Evolutionary conservation across 2,888 invertebrate genomes (phyloP).

Genomic region (Trissoscelio sp.): DNA sequence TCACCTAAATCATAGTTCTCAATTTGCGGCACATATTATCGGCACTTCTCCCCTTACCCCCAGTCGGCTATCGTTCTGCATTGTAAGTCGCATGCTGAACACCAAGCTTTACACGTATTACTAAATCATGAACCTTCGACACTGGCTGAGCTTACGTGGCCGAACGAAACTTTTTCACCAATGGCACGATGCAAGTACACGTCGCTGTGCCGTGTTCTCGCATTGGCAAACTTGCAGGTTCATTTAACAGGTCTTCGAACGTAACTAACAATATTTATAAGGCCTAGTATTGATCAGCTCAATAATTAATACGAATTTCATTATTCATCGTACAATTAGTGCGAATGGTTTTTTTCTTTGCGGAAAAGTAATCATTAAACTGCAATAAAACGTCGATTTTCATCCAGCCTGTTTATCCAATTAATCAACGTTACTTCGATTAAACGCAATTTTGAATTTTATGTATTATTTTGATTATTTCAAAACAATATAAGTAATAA

Average conservation of each 20-base stretch:
- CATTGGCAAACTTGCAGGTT: slow-evolving; percentile 41
- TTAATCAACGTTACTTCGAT: no score
- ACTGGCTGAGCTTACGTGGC: slow-evolving; percentile 69
- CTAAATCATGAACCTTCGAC: slow-evolving; percentile 70
- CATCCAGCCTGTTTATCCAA: no score
- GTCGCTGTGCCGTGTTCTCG: slow-evolving; percentile 15
- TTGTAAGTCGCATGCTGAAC: slow-evolving; percentile 69
- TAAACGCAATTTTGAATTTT: no score
- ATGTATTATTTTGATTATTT: no score
- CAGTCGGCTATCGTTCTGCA: slow-evolving; percentile 55
- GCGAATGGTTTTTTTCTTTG: neutral
- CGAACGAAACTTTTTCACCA: slow-evolving; percentile 67
- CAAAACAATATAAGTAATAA: no score
- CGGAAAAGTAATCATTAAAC: no score
- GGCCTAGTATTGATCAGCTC: neutral
- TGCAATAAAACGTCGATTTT: no score
- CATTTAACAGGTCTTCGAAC: slow-evolving; percentile 56
- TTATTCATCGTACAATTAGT: neutral
- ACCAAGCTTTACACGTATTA: slow-evolving; percentile 72
- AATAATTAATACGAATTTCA: slow-evolving; percentile 14
- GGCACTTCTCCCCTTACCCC: slow-evolving; percentile 44
- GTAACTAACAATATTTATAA: slow-evolving; percentile 34
- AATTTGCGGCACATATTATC: slow-evolving; percentile 57
- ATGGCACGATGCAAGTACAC: slow-evolving; percentile 51
- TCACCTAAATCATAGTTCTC: slow-evolving; percentile 64